Evolutionary conservation across 2,888 invertebrate genomes (phyloP).

Genomic region (Gymnosoma rotundatum): DNA sequence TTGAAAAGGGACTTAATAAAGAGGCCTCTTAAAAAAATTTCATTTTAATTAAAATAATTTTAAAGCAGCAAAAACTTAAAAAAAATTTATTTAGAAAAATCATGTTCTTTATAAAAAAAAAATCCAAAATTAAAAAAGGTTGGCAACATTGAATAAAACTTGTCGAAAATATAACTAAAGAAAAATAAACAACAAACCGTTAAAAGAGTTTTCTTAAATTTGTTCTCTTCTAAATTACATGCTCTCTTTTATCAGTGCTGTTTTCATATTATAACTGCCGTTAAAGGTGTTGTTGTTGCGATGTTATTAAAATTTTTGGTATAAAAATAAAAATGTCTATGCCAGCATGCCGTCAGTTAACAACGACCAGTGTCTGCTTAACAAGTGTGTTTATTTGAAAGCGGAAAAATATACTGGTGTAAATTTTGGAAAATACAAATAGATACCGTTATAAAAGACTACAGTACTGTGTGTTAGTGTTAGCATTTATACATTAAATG

Average conservation of each 20-base stretch:
- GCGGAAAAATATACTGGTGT: neutral
- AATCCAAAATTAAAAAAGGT: neutral
- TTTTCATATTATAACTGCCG: slow-evolving; percentile 36
- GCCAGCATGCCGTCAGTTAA: slow-evolving; percentile 57
- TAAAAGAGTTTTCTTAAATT: neutral
- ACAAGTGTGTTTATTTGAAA: slow-evolving; percentile 23
- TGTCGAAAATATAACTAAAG: slow-evolving; percentile 51
- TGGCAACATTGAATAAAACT: slow-evolving; percentile 34
- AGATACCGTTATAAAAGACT: neutral
- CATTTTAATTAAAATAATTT: too few species aligned
- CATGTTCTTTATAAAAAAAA: too few species aligned
- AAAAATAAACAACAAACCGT: slow-evolving; percentile 10
- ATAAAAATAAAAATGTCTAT: slow-evolving; percentile 54
- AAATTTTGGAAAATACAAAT: neutral
- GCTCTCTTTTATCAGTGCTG: slow-evolving; percentile 1
- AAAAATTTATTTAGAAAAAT: too few species aligned
- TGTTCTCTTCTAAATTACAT: slow-evolving; percentile 4
- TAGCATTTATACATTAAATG: too few species aligned
- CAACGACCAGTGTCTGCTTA: slow-evolving; percentile 47
- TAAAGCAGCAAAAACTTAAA: too few species aligned
- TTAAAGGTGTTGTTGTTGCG: neutral
- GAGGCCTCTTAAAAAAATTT: too few species aligned
- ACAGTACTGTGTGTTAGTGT: slow-evolving; percentile 2
- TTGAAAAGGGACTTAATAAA: neutral
- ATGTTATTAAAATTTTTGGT: slow-evolving; percentile 15